Evolutionary conservation across 1,140 invertebrate species (phyloP), one percentile per base, ranked within the genome.

Genomic region (Drosophila carrolli): DNA sequence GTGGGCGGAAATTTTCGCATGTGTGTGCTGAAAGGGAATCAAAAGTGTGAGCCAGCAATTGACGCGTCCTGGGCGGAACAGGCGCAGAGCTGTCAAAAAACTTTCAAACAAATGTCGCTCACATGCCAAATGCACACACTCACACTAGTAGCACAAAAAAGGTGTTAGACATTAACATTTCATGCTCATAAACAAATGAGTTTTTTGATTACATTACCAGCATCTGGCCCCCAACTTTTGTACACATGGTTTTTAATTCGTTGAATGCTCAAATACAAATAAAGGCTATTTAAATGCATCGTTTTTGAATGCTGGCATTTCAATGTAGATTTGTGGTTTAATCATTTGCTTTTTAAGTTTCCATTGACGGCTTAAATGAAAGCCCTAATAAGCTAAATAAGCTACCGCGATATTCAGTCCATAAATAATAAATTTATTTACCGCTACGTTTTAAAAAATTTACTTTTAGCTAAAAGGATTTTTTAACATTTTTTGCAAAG

Each of bases 41-140:
- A 76, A 67, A 76, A 82, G 71, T 70, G 48, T 73, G 71, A 43
- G 29, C 44, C 46, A 77, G 74, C 75, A 83, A 86, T 86, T 88
- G 82, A 86, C 76, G 70, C 60, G 9, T 70, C 35, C 50, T 70
- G 40, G 35, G 47, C 59, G 46, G 50, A 55, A 50, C 37, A 66
- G 48, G 58, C 73, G 43, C 58, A 58, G 57, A 29, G 66, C 84
- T 79, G 83, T 88, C 83, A 83, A 77, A 86, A 86, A 83, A 86
- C 83, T 89, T 86, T 86, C 57, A 79, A 83, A 83, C 83, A 86
- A 86, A 86, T 88, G 83, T 88, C 82, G 83, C 78, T 86, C 83
- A 88, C 78, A 86, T 86, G 82, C 78, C 83, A 85, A 85, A 70
- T 63, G 44, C 73, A 84, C 53, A 74, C 76, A 48, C 35, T 11